Evolutionary conservation across 1,140 invertebrate genomes (phyloP), one percentile per base, ranked within the genome.

Genomic region (Eriocheir sinensis): DNA sequence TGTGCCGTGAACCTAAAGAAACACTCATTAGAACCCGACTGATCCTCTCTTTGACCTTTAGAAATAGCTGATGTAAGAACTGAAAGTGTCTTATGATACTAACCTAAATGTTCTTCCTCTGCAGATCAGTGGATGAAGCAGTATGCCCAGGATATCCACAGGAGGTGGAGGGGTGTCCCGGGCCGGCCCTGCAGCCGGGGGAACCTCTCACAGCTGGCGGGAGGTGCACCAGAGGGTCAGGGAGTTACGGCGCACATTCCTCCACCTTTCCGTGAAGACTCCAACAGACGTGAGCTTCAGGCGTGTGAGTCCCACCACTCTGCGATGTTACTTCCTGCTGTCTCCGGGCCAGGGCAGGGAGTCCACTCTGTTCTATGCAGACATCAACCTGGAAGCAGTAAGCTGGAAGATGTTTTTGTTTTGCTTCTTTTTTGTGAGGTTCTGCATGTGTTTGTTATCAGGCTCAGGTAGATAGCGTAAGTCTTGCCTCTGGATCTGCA

Each of bases 341-440:
- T 95, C 94, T n/a, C 95, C 95, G n/a, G 95, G 95, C 41, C 95
- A 96, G 81, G 95, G 95, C 8, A 93, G 95, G 80, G 95, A 96
- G 60, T 95, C 95, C 81, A 96, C 95, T 2, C 85, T 96, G 0
- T 96, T 95, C 44, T 96, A 96, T 95, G 95, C 95, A 48, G 95
- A 96, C 32, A 95, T 96, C 34, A 96, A 95, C 85, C 91, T 96
- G 12, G 93, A 94, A 15, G 38, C 93, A 6, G 95, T 96, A 60
- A 96, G 95, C 91, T 40, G 8, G 72, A 34, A 21, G n/a, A n/a
- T n/a, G n/a, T n/a, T n/a, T n/a, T n/a, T n/a, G n/a, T n/a, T n/a
- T n/a, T n/a, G n/a, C n/a, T n/a, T n/a, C n/a, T n/a, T n/a, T n/a
- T n/a, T n/a, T n/a, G n/a, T n/a, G n/a, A n/a, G n/a, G n/a, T n/a